Evolutionary conservation across 1,140 invertebrate genomes (phyloP).

Genomic region (Scaptomyza montana): DNA sequence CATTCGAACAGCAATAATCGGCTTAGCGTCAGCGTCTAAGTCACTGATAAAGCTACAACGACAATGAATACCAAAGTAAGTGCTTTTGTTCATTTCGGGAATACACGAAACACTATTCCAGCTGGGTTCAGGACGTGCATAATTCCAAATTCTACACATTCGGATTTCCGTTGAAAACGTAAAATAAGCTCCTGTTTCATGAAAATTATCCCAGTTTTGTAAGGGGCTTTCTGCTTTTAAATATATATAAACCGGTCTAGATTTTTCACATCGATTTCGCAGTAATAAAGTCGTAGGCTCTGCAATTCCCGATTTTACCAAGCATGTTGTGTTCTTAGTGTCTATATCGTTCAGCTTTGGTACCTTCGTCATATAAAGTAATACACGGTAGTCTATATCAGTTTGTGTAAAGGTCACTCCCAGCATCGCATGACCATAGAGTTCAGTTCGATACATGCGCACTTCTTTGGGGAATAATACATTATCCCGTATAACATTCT

Average conservation of each 20-base stretch:
- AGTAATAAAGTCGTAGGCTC: constrained; percentile 24
- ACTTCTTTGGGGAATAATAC: constrained; percentile 27
- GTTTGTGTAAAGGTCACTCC: constrained; percentile 35
- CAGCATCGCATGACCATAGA: constrained; percentile 42
- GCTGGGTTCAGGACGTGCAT: constrained; percentile 39
- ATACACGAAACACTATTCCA: constrained; percentile 39
- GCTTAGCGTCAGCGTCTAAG: constrained; percentile 42
- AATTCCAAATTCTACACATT: constrained; percentile 43
- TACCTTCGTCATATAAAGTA: constrained; percentile 39
- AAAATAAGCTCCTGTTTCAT: constrained; percentile 28
- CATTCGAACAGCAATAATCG: constrained; percentile 33
- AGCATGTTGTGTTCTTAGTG: constrained; percentile 11
- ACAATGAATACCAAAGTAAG: constrained; percentile 38
- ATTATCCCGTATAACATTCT: constrained; percentile 47
- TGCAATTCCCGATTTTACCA: constrained; percentile 4
- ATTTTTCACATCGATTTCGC: constrained; percentile 30
- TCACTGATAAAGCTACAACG: constrained; percentile 44
- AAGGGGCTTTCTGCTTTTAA: constrained; percentile 16
- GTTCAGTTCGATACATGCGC: constrained; percentile 47
- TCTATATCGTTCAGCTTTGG: constrained; percentile 46
- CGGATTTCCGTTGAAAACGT: constrained; percentile 41
- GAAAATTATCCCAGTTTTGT: constrained; percentile 4
- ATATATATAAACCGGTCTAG: constrained; percentile 38
- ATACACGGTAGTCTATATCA: constrained; percentile 31
- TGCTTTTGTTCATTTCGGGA: constrained; percentile 46